Evolutionary conservation across 2,797 vertebrate genomes (phyloP).

Genomic region (Chrysolophus pictus): DNA sequence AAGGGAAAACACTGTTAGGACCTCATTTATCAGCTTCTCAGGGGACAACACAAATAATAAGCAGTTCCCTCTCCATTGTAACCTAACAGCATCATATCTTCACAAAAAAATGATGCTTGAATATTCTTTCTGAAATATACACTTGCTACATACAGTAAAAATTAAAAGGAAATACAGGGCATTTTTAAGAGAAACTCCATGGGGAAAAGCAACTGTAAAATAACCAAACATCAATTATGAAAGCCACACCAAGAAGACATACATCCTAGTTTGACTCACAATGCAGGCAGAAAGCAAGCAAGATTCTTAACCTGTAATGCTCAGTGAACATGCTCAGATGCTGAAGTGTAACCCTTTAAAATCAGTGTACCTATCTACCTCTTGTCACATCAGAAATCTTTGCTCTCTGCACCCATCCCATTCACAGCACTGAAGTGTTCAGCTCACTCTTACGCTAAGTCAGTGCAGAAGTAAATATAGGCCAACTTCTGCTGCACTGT

Average conservation of each 20-base stretch:
- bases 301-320: constrained; percentile 2
- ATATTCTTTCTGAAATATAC: constrained; percentile 42
- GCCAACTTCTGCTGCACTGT: background rate
- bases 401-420: background rate
- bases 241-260: constrained; percentile 52
- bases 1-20: background rate
- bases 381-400: background rate
- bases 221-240: constrained; percentile 58
- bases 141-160: constrained; percentile 26
- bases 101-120: constrained; percentile 7
- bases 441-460: background rate
- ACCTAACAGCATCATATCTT: background rate
- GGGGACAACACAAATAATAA: constrained; percentile 23
- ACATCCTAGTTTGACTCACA: constrained; percentile 49
- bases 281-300: constrained; percentile 50
- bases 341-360: constrained; percentile 28
- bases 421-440: rapidly evolving
- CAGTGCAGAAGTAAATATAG: background rate
- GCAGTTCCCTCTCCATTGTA: background rate
- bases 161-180: constrained; percentile 48
- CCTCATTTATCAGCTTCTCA: constrained; percentile 24
- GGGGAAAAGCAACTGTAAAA: constrained; percentile 41
- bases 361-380: background rate
- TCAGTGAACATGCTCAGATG: background rate
- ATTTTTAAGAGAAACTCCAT: constrained; percentile 56